Evolutionary conservation across 30 jellyfish, hydroid and myxozoan species (phyloP).

Genomic region (Pelagia noctiluca): DNA sequence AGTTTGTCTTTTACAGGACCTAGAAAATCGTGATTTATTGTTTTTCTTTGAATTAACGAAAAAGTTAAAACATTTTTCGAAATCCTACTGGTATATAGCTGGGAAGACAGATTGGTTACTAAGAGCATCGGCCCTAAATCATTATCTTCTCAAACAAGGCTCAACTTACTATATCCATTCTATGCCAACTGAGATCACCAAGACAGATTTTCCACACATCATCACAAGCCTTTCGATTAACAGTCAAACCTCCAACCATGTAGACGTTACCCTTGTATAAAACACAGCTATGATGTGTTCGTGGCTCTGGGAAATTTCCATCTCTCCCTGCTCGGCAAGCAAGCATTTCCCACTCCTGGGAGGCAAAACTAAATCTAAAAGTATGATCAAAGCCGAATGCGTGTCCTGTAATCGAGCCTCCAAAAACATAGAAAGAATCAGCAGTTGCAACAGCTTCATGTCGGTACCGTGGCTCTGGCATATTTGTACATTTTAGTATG

Average conservation of each 20-base stretch:
- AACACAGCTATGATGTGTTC: constrained; percentile 83
- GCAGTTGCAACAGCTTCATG: constrained; percentile 71
- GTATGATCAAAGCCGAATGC: constrained; percentile 56
- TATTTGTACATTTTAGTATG: constrained; percentile 1
- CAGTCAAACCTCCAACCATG: constrained; percentile 79
- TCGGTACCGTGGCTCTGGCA: constrained; percentile 76
- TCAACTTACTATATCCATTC: constrained; percentile 54
- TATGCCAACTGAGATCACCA: constrained; percentile 57
- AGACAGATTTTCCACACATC: constrained; percentile 78
- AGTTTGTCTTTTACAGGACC: too few relatives aligned
- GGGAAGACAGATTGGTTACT: not conserved
- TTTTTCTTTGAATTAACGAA: too few relatives aligned
- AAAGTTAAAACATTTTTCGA: too few relatives aligned
- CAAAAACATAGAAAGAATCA: constrained; percentile 66
- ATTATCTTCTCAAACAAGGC: not conserved
- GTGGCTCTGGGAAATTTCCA: constrained; percentile 60
- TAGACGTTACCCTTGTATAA: constrained; percentile 56
- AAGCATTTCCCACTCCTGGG: constrained; percentile 49
- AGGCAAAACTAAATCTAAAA: constrained; percentile 34
- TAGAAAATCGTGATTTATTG: too few relatives aligned
- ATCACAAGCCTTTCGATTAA: not conserved
- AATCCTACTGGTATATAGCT: too few relatives aligned
- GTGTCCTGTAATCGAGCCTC: constrained; percentile 54
- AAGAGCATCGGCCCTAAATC: not conserved
- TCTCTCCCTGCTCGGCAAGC: constrained; percentile 41